Conservation (phyloP, 2,797 vertebrate species). For the Centroberyx gerrardi region DNA sequence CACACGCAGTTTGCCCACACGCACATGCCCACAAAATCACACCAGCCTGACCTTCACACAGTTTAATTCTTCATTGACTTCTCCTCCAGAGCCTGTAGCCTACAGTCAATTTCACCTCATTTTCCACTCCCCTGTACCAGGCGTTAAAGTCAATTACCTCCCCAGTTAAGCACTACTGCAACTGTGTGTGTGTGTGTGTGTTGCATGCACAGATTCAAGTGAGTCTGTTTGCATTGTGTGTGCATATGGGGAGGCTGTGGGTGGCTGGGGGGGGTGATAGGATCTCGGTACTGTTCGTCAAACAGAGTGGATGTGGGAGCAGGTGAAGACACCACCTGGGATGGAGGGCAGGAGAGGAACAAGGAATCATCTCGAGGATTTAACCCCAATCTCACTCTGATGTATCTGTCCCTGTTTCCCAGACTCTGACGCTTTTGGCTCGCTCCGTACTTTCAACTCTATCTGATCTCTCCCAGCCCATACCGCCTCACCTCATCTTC, state of each 20-base stretch:
- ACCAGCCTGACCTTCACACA: conserved; percentile 78
- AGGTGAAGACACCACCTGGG: conserved; percentile 51
- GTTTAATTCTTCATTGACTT: conserved; percentile 81
- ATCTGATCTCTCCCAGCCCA: conserved; percentile 60
- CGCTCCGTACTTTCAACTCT: conserved; percentile 54
- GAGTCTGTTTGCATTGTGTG: conserved; percentile 34
- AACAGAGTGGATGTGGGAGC: conserved; percentile 57
- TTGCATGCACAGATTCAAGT: conserved; percentile 22
- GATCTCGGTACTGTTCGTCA: conserved; percentile 44
- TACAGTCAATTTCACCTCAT: conserved; percentile 82
- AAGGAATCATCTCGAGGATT: conserved; percentile 66
- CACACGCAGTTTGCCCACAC: conserved; percentile 46
- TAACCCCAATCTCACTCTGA: conserved; percentile 67
- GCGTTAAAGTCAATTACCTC: conserved; percentile 80
- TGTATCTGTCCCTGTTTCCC: conserved; percentile 69
- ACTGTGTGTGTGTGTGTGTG: conserved; percentile 17
- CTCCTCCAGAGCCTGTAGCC: conserved; percentile 71
- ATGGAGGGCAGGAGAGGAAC: conserved; percentile 52
- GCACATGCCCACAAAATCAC: conserved; percentile 49
- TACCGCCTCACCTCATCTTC: conserved; percentile 55
- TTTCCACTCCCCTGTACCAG: conserved; percentile 77
- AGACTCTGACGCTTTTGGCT: conserved; percentile 52
- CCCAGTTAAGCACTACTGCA: conserved; percentile 74
- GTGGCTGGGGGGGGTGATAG: conserved; percentile 35
- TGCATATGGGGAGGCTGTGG: conserved; percentile 14